A percentile compares a stretch with the other conserved stretches of the same genome.
phyloP scores from a whole-genome alignment of 1,140 invertebrate genomes.

The Matsumurasca onukii region DNA sequence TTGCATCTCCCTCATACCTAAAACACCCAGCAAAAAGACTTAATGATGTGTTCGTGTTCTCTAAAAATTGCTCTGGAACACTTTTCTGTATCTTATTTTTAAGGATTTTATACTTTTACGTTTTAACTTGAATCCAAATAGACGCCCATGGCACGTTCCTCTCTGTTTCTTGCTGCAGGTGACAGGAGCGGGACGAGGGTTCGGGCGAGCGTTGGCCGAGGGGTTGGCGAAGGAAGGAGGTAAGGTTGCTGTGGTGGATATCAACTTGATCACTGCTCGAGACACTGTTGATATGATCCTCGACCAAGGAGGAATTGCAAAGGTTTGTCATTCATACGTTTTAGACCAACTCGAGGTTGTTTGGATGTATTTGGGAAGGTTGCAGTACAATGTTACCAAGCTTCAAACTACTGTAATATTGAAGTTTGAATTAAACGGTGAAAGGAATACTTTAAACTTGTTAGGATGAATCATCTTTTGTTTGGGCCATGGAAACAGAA shows the following conservation, averaged over 20 bases:
- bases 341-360: background rate
- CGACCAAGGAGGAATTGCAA: slow-evolving; percentile 34
- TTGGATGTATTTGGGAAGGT: background rate
- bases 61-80: too few relatives aligned
- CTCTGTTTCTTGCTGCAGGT: too few relatives aligned
- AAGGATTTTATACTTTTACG: too few relatives aligned
- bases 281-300: slow-evolving; percentile 49
- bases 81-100: too few relatives aligned
- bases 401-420: background rate
- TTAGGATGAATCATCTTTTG: background rate
- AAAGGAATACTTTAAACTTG: background rate
- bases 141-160: too few relatives aligned
- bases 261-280: slow-evolving; percentile 55
- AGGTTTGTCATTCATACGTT: background rate
- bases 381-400: background rate
- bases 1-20: too few relatives aligned
- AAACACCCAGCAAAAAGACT: too few relatives aligned
- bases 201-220: slow-evolving; percentile 64
- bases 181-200: slow-evolving; percentile 65
- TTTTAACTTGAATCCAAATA: too few relatives aligned
- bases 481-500: too few relatives aligned
- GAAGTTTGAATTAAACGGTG: background rate
- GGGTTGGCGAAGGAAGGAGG: slow-evolving; percentile 60
- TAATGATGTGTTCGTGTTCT: too few relatives aligned
- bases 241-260: slow-evolving; percentile 64